Conservation (phyloP, 2,113 vertebrate genomes). For the Noctilio leporinus region DNA sequence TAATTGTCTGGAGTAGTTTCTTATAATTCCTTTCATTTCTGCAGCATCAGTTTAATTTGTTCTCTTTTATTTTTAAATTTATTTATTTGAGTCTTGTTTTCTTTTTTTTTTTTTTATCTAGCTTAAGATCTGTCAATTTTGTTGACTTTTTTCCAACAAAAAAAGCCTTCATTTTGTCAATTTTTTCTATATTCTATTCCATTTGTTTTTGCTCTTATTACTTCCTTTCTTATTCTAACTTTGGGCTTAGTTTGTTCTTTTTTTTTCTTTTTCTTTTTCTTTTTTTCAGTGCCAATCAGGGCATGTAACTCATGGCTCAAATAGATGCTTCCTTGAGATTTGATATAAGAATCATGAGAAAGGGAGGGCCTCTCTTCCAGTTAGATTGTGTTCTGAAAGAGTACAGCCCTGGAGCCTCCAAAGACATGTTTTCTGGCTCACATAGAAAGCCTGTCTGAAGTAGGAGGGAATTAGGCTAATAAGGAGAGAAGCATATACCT, state of each 20-base stretch:
- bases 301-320: not conserved
- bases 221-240: not conserved
- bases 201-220: not conserved
- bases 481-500: not conserved
- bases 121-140: not conserved
- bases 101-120: not conserved
- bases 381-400: too few species aligned
- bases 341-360: not conserved
- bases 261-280: not conserved
- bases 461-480: too few species aligned
- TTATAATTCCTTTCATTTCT: not conserved
- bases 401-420: not conserved
- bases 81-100: not conserved
- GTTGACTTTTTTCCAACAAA: not conserved
- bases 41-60: too few species aligned
- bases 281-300: not conserved
- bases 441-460: not conserved
- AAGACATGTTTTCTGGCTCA: not conserved
- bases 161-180: not conserved
- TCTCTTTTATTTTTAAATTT: not conserved
- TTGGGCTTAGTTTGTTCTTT: not conserved
- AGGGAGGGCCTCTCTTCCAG: not conserved
- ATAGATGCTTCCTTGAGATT: not conserved
- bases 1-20: not conserved
- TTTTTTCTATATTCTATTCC: not conserved